Evolutionary conservation across 1,140 invertebrate genomes (phyloP).

Genomic region (Parasteatoda tepidariorum): DNA sequence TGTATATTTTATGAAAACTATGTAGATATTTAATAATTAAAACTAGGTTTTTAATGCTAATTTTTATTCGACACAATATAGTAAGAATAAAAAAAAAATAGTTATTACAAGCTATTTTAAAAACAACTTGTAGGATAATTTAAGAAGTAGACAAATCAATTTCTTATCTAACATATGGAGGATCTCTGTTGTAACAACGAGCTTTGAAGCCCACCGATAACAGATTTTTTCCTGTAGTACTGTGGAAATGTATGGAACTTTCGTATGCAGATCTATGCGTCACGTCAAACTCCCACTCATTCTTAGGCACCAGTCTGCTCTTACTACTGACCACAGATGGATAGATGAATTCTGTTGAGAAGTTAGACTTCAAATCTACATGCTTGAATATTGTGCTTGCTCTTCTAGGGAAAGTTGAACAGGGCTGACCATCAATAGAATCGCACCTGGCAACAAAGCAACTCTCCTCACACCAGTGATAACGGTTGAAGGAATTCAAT

Average conservation of each 20-base stretch:
- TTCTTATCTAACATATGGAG: slow-evolving; percentile 21
- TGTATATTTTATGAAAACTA: no score
- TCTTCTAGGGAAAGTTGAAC: slow-evolving; percentile 15
- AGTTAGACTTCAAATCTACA: slow-evolving; percentile 7
- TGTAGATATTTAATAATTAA: no score
- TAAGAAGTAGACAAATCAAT: no score
- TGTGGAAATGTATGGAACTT: slow-evolving; percentile 11
- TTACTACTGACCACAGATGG: not conserved
- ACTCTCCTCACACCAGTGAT: slow-evolving; percentile 56
- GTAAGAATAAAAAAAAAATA: not conserved
- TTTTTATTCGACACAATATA: no score
- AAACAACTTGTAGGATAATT: not conserved
- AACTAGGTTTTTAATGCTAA: no score
- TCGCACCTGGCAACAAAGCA: slow-evolving; percentile 53
- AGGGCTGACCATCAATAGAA: not conserved
- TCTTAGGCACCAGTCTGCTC: not conserved
- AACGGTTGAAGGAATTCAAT: not conserved
- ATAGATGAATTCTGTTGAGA: slow-evolving; percentile 11
- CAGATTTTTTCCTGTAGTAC: not conserved
- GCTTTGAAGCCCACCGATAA: not conserved
- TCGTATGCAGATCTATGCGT: not conserved
- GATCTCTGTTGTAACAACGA: slow-evolving; percentile 40
- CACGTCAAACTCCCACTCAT: not conserved
- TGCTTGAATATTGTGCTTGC: slow-evolving; percentile 8
- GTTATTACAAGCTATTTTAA: not conserved